Evolutionary conservation across 2,113 vertebrate species (phyloP), one percentile per base, ranked within the genome.

Genomic region (Pogonocichla stellata): DNA sequence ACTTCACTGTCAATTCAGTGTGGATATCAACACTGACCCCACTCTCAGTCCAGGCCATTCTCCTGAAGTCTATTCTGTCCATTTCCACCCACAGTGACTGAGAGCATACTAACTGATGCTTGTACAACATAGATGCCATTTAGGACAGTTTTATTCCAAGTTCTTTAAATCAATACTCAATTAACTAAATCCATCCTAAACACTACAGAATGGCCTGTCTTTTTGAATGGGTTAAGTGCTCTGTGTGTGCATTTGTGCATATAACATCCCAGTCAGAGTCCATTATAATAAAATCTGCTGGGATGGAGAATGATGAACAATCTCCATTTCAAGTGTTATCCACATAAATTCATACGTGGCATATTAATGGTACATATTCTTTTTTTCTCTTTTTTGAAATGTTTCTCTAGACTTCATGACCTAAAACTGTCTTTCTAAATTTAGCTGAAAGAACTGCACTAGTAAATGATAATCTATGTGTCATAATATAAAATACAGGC

Each of bases 381-480:
- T 60, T 78, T 74, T 47, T 74, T 47, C 80, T 47, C 45, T 58
- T 61, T 61, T 90, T 90, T 83, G 78, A 86, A 94, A 87, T 3
- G 6, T 90, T 95, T 96, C 77, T 83, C 62, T 70, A 93, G 67
- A 92, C 85, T 96, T 89, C 79, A 42, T 78, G 92, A 92, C 94
- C 95, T 94, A 91, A 94, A 97, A 91, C 69, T 96, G 91, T 95
- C 95, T 95, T 51, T 51, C 90, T 94, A 96, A 97, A 95, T 96
- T 96, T 97, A 96, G 69, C 86, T 91, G 38, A n/a, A 95, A 92
- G 70, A 88, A 36, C 31, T 58, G 38, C 65, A 93, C 75, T 79
- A 96, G 50, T 94, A 95, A 91, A 95, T 72, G 11, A 91, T 92
- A 91, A 83, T 67, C 20, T 88, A 61, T n/a, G 36, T 72, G 77